Percentiles rank a stretch among this genome's conserved stretches.
phyloP scores from a whole-genome alignment of 2,797 vertebrate genomes.

The Carduelis carduelis region DNA sequence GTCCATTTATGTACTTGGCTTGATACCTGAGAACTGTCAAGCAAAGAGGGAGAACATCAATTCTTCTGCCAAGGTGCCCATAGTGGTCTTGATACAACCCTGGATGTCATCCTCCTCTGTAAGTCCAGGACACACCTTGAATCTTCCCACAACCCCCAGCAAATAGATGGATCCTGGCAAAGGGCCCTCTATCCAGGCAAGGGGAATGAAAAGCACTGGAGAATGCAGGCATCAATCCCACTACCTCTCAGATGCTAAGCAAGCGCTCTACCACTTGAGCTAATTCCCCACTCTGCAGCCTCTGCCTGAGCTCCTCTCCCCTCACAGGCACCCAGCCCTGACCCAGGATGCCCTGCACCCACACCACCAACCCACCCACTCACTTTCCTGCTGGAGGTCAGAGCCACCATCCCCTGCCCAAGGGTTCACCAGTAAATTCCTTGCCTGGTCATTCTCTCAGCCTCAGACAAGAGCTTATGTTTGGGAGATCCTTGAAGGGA shows the following conservation, averaged over 20 bases:
- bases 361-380: accelerated
- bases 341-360: accelerated
- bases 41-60: too few species aligned
- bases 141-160: too few species aligned
- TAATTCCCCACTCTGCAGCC: not conserved
- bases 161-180: too few species aligned
- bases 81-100: too few species aligned
- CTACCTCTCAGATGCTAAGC: constrained; percentile 70
- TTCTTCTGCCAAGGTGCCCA: too few species aligned
- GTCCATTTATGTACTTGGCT: too few species aligned
- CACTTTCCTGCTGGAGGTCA: not conserved
- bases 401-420: accelerated
- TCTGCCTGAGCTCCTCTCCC: accelerated
- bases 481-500: not conserved
- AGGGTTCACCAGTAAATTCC: accelerated
- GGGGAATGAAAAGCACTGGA: constrained; percentile 9
- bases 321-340: not conserved
- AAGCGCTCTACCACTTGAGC: constrained; percentile 59
- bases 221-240: constrained; percentile 80
- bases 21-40: too few species aligned
- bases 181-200: too few species aligned
- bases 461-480: accelerated
- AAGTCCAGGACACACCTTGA: too few species aligned
- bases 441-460: accelerated
- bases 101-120: too few species aligned